These are phyloP conservation scores for Eciton burchellii DNA, from an alignment of 1,140 invertebrate genomes.

Conservation along the genomic window DNA sequence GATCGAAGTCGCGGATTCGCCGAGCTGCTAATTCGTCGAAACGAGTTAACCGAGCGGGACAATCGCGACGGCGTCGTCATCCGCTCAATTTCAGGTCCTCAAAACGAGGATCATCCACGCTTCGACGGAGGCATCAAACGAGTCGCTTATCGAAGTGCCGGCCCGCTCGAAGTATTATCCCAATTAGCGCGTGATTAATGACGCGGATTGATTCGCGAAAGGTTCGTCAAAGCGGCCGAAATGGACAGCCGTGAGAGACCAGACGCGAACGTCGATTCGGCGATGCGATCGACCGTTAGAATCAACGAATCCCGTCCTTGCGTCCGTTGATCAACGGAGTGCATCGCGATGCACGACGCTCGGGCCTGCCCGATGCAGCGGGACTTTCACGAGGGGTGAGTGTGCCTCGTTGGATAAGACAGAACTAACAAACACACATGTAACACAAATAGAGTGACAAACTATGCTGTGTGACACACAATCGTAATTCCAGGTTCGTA, in stretches of 20 bases:
- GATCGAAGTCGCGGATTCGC: conserved; percentile 54
- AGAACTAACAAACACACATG: conserved; percentile 21
- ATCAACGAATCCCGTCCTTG: conserved; percentile 12
- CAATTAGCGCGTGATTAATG: conserved; percentile 56
- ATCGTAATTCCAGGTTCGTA: conserved; percentile 13
- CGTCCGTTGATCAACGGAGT: conserved; percentile 5
- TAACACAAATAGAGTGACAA: conserved; percentile 12
- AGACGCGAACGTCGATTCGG: conserved; percentile 28
- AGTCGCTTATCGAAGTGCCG: conserved; percentile 23
- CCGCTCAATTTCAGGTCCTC: too few relatives aligned
- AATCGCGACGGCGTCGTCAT: conserved; percentile 43
- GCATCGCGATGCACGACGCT: too few relatives aligned
- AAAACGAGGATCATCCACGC: conserved; percentile 47
- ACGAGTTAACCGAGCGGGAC: conserved; percentile 38
- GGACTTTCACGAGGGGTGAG: conserved; percentile 12
- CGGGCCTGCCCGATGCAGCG: background rate
- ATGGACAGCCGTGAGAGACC: conserved; percentile 3
- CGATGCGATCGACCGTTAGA: conserved; percentile 14
- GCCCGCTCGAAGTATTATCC: conserved; percentile 33
- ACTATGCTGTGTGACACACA: background rate
- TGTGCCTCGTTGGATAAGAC: too few relatives aligned
- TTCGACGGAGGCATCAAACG: conserved; percentile 31
- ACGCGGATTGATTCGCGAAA: conserved; percentile 4
- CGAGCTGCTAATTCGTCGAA: conserved; percentile 60
- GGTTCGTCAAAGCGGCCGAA: conserved; percentile 2